These are phyloP conservation scores for Neogale vison DNA, from an alignment of 2,113 vertebrate genomes.

Conservation along the genomic window DNA sequence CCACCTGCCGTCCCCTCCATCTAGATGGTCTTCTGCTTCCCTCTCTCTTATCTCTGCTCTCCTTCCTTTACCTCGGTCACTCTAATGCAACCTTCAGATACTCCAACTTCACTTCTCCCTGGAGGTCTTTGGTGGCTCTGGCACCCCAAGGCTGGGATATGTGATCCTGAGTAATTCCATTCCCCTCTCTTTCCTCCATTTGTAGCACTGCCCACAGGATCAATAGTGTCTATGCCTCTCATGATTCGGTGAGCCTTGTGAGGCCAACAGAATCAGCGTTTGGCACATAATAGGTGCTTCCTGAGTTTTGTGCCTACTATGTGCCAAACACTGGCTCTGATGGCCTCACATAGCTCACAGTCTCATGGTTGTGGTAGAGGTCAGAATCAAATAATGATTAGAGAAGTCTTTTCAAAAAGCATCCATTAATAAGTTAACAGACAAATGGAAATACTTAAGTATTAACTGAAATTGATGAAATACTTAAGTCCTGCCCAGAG, in stretches of 20 bases:
- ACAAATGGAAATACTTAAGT: background rate
- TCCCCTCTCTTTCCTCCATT: background rate
- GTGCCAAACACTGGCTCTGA: background rate
- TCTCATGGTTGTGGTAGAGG: background rate
- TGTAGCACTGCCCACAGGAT: too few species aligned
- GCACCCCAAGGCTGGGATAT: background rate
- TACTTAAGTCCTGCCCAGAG: background rate
- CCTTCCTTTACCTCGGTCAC: background rate
- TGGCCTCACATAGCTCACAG: background rate
- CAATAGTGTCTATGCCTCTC: fast-evolving
- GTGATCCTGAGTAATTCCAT: fast-evolving
- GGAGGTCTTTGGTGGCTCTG: background rate
- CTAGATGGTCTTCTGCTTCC: background rate
- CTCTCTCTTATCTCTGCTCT: background rate
- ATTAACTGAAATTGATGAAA: conserved; percentile 6
- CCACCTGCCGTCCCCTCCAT: background rate
- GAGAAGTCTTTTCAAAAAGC: background rate
- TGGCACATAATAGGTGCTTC: background rate
- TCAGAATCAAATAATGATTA: background rate
- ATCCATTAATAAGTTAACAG: background rate
- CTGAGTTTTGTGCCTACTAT: background rate
- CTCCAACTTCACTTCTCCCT: background rate
- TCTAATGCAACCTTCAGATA: background rate
- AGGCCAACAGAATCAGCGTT: background rate
- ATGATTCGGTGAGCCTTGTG: background rate